These are phyloP conservation scores for Reticulitermes lucifugus DNA, from an alignment of 2,888 invertebrate genomes.

Conservation along the genomic window DNA sequence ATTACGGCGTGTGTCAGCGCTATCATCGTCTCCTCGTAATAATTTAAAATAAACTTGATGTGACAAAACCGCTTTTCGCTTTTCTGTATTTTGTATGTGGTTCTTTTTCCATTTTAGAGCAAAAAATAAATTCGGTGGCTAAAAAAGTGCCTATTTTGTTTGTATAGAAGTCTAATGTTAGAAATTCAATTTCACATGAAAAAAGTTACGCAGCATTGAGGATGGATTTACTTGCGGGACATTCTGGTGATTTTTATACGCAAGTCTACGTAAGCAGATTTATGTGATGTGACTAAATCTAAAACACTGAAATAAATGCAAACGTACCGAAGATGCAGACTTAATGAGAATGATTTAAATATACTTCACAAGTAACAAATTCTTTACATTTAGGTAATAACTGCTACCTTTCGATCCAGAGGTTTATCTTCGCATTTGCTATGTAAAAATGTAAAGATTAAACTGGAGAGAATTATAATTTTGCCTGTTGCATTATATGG, in stretches of 20 bases:
- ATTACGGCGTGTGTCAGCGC: background rate
- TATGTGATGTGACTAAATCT: too few species aligned
- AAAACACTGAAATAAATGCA: too few species aligned
- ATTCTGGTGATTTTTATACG: background rate
- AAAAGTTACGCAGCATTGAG: background rate
- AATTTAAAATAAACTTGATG: background rate
- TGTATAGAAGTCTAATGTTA: background rate
- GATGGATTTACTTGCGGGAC: background rate
- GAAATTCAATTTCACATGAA: background rate
- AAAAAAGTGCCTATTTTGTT: background rate
- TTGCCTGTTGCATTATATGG: too few species aligned
- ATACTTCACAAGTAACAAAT: too few species aligned
- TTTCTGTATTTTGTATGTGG: background rate
- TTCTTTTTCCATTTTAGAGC: background rate
- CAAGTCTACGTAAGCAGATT: too few species aligned
- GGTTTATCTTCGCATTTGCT: too few species aligned
- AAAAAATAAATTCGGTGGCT: background rate
- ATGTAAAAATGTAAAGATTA: too few species aligned
- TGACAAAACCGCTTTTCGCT: background rate
- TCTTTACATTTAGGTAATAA: too few species aligned
- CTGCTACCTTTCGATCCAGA: too few species aligned
- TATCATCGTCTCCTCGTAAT: background rate
- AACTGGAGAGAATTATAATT: too few species aligned
- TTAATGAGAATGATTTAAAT: too few species aligned
- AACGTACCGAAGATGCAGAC: too few species aligned